These are phyloP conservation scores for Marasmarcha lunaedactyla DNA, from an alignment of 2,888 invertebrate species.

Conservation along the genomic window DNA sequence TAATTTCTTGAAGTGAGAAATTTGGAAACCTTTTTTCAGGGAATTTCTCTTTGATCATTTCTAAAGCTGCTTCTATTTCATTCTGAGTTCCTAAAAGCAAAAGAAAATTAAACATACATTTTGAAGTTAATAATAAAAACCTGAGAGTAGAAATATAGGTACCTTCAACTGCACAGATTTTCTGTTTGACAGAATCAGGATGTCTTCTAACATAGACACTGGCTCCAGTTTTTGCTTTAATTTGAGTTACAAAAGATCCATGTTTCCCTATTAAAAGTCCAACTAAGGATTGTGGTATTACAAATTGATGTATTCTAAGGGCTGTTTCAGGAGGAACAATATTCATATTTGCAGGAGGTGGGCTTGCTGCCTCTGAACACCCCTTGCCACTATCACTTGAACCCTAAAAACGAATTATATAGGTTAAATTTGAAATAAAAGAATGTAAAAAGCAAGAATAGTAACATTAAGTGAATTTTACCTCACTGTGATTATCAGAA, in stretches of 20 bases:
- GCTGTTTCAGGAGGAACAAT: constrained; percentile 55
- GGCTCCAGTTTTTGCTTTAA: constrained; percentile 83
- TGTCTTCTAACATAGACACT: constrained; percentile 84
- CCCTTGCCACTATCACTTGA: constrained; percentile 90
- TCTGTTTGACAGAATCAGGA: constrained; percentile 78
- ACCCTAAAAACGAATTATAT: too few species aligned
- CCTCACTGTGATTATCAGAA: constrained; percentile 78
- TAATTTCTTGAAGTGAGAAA: constrained; percentile 76
- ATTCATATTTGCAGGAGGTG: constrained; percentile 73
- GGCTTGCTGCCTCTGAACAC: constrained; percentile 78
- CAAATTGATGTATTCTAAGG: constrained; percentile 77
- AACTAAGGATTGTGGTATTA: constrained; percentile 80
- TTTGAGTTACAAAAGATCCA: constrained; percentile 84
- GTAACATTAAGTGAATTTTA: too few species aligned
- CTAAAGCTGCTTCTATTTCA: constrained; percentile 85
- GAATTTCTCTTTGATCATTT: constrained; percentile 87
- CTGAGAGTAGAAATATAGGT: too few species aligned
- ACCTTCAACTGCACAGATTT: constrained; percentile 89
- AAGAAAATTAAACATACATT: not conserved
- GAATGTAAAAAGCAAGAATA: too few species aligned
- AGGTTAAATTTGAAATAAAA: too few species aligned
- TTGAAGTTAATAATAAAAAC: too few species aligned
- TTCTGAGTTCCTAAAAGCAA: constrained; percentile 72
- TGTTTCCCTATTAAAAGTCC: constrained; percentile 89
- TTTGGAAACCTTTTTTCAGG: constrained; percentile 84